Percentiles rank a stretch among this genome's conserved stretches.
phyloP scores from a whole-genome alignment of 2,113 vertebrate genomes.

The Ailurus styani region DNA sequence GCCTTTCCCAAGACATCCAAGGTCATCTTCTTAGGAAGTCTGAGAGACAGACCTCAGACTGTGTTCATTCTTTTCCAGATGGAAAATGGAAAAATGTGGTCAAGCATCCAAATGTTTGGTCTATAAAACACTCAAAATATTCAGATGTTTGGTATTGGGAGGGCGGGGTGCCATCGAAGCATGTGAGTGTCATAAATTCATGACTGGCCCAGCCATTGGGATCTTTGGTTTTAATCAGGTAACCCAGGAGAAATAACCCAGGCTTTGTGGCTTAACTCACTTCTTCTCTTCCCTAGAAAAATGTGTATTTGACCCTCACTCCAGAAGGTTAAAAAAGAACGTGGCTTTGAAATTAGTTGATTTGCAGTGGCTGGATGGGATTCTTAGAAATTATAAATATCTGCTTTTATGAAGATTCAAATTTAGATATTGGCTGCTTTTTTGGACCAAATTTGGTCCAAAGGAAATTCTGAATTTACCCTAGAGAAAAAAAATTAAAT shows the following conservation, averaged over 20 bases:
- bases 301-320: conserved; percentile 1
- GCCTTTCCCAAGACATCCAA: conserved; percentile 41
- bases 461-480: conserved; percentile 28
- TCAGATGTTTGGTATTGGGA: conserved; percentile 48
- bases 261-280: not conserved
- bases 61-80: conserved; percentile 68
- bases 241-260: not conserved
- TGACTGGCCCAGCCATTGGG: not conserved
- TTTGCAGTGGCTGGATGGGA: not conserved
- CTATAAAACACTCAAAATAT: conserved; percentile 59
- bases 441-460: not conserved
- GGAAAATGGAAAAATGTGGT: conserved; percentile 65
- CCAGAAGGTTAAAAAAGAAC: conserved; percentile 13
- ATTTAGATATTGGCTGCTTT: not conserved
- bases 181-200: conserved; percentile 26
- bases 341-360: conserved; percentile 35
- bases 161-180: not conserved
- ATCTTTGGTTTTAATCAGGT: conserved; percentile 19
- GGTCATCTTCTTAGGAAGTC: conserved; percentile 58
- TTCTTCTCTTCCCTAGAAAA: not conserved
- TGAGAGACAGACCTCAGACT: conserved; percentile 63
- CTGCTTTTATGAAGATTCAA: conserved; percentile 30
- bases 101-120: conserved; percentile 60
- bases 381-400: conserved; percentile 33
- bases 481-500: not conserved